Evolutionary conservation across 2,888 invertebrate species (phyloP).

Genomic region (Dichetophora obliterata): DNA sequence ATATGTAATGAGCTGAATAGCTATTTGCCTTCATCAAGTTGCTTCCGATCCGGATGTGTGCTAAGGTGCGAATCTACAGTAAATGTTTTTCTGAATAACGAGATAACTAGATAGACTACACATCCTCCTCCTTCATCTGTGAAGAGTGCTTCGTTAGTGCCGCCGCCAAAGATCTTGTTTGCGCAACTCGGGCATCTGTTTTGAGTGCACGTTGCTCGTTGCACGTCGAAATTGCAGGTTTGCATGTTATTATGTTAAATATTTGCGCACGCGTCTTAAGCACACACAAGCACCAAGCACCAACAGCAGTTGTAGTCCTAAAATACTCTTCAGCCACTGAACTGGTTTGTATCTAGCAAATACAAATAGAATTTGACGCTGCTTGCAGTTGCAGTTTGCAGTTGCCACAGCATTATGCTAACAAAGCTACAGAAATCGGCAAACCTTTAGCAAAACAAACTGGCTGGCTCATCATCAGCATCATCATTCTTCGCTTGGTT

Average conservation of each 20-base stretch:
- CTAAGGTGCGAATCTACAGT: slow-evolving; percentile 22
- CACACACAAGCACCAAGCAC: background rate
- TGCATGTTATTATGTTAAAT: slow-evolving; percentile 46
- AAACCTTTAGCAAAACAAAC: background rate
- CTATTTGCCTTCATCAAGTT: slow-evolving; percentile 7
- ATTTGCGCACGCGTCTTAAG: slow-evolving; percentile 46
- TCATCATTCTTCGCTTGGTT: slow-evolving; percentile 13
- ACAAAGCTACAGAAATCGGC: slow-evolving; percentile 26
- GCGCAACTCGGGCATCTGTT: slow-evolving; percentile 1
- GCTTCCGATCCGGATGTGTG: slow-evolving; percentile 38
- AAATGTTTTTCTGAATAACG: slow-evolving; percentile 7
- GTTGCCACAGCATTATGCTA: slow-evolving; percentile 30
- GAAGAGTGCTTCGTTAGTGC: background rate
- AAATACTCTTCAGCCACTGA: background rate
- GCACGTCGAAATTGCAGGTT: slow-evolving; percentile 34
- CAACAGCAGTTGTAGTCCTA: background rate
- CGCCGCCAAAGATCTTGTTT: slow-evolving; percentile 28
- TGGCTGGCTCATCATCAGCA: background rate
- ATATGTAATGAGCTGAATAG: slow-evolving; percentile 1
- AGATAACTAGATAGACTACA: background rate
- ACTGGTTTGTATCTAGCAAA: background rate
- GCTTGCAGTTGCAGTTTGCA: slow-evolving; percentile 5
- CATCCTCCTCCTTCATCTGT: background rate
- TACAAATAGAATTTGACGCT: slow-evolving; percentile 10
- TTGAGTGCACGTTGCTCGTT: slow-evolving; percentile 14